Conservation (phyloP, 1,140 invertebrate genomes). For the Drosophila bocki region DNA sequence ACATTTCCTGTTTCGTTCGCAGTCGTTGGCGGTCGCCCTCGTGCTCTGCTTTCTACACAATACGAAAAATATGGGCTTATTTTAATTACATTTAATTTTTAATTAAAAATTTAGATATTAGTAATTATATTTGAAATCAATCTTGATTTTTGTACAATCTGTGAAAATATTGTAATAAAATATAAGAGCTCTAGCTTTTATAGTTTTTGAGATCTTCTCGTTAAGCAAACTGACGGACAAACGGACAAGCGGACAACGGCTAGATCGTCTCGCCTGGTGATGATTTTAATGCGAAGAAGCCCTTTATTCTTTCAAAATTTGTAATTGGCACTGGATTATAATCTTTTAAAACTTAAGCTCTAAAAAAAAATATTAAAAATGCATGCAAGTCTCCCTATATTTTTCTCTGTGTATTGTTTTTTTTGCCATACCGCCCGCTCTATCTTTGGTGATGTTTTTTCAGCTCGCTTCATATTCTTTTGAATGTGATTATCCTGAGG, state of each 20-base stretch:
- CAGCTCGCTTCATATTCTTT: constrained; percentile 80
- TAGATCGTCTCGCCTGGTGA: neutral
- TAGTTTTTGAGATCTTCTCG: neutral
- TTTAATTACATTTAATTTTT: neutral
- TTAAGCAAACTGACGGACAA: neutral
- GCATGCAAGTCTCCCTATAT: neutral
- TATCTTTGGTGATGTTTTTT: constrained; percentile 73
- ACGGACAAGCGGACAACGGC: neutral
- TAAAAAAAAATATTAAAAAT: too few species aligned
- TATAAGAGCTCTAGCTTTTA: neutral
- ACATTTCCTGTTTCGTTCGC: constrained; percentile 72
- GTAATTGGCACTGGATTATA: neutral
- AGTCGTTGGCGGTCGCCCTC: constrained; percentile 22
- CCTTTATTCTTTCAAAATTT: neutral
- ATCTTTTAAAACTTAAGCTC: neutral
- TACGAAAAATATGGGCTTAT: neutral
- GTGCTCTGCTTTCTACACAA: constrained; percentile 8
- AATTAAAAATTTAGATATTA: neutral
- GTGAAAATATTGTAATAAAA: neutral
- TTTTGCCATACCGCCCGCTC: constrained; percentile 18
- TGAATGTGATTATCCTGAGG: constrained; percentile 81
- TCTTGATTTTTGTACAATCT: neutral
- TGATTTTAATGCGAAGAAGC: neutral
- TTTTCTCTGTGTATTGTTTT: neutral
- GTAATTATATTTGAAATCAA: neutral